Evolutionary conservation across 2,113 vertebrate species (phyloP), one percentile per base, ranked within the genome.

Genomic region (Erythrocercus mccallii): DNA sequence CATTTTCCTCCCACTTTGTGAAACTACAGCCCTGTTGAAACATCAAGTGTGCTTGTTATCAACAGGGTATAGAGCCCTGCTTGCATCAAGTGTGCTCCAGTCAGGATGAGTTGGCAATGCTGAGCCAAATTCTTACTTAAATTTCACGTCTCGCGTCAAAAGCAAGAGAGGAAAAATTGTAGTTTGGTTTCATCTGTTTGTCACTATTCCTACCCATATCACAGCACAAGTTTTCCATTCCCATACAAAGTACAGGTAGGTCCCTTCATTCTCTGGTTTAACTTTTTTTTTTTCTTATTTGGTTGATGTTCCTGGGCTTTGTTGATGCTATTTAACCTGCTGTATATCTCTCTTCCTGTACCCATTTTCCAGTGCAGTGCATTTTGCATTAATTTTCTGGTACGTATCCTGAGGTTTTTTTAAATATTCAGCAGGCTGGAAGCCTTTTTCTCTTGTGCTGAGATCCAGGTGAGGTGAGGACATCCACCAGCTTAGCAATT

Each of bases 371-470:
- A 92, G 20, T 28, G 28, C 24, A 9, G 20, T 28, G 28, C 24
- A 9, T 2, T 44, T 66, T 73, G 37, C 8, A 3, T n/a, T 33
- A 4, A 70, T 64, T 70, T 80, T 21, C 44, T 87, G 33, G 7
- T 54, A 16, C 0, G 1, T 47, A 66, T 48, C 18, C 17, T 58
- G 35, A 33, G 9, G 1, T 0, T 2, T 1, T 2, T 48, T 56
- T 0, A 69, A 86, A 70, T 78, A 51, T 81, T 87, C 48, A 70
- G 30, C 37, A 81, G 40, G 47, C 15, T 38, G 14, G 35, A 33
- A 80, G 20, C 25, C 22, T 71, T 72, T 81, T 69, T 77, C 19
- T 16, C 7, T 44, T 81, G 73, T 81, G 50, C 40, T 69, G 73
- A 72, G 58, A 38, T 58, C 27, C n/a, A 16, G 69, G 51, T 88